Evolutionary conservation across 1,140 invertebrate species (phyloP).

Genomic region (Drosophila biarmipes): DNA sequence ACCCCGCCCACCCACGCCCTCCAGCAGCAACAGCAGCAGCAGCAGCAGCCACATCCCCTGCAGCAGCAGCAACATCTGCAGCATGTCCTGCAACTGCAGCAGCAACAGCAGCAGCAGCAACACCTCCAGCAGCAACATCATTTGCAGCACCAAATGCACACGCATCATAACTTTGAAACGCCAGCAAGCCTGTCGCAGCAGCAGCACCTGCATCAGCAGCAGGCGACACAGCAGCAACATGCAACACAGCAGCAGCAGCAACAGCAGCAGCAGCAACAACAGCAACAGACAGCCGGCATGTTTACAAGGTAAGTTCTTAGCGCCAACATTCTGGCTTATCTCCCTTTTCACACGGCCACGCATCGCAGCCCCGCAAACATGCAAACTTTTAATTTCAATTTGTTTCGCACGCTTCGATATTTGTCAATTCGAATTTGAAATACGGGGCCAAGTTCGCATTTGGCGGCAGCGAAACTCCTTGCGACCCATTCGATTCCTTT

Average conservation of each 20-base stretch:
- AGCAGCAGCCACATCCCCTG: slow-evolving; percentile 50
- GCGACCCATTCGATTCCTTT: slow-evolving; percentile 24
- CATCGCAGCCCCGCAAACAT: slow-evolving; percentile 55
- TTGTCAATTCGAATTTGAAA: slow-evolving; percentile 73
- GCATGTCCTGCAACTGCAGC: slow-evolving; percentile 65
- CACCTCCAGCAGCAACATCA: slow-evolving; percentile 72
- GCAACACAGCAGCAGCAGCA: slow-evolving; percentile 35
- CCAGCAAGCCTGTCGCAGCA: slow-evolving; percentile 61
- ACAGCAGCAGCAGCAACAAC: slow-evolving; percentile 37
- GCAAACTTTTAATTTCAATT: slow-evolving; percentile 83
- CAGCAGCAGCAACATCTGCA: slow-evolving; percentile 65
- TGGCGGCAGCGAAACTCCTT: slow-evolving; percentile 41
- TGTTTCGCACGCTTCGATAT: slow-evolving; percentile 78
- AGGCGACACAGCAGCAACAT: slow-evolving; percentile 45
- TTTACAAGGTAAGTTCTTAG: slow-evolving; percentile 83
- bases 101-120: slow-evolving; percentile 63
- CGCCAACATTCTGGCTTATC: slow-evolving; percentile 59
- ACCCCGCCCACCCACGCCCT: slow-evolving; percentile 55
- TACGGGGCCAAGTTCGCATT: slow-evolving; percentile 59
- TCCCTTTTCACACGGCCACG: slow-evolving; percentile 27
- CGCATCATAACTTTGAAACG: slow-evolving; percentile 75
- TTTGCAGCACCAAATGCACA: slow-evolving; percentile 72
- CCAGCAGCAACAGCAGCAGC: slow-evolving; percentile 57
- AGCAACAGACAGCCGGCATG: slow-evolving; percentile 75
- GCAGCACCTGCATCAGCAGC: slow-evolving; percentile 58